Percentiles rank a stretch among this genome's conserved stretches.
phyloP scores from a whole-genome alignment of 2,888 invertebrate genomes.

The Yponomeuta sedellus region DNA sequence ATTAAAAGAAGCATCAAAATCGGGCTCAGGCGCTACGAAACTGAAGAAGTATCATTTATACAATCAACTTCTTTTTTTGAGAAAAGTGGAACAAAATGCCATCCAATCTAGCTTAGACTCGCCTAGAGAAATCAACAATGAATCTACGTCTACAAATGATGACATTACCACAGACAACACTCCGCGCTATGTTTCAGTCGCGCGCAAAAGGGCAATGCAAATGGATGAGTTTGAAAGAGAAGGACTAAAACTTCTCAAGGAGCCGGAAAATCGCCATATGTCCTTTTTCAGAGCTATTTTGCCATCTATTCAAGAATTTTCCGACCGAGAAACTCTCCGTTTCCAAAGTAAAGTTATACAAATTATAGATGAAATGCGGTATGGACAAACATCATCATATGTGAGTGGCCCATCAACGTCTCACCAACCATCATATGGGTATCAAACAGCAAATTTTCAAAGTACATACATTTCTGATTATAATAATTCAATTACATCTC shows the following conservation, averaged over 20 bases:
- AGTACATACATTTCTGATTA: too few species aligned
- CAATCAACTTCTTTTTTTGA: conserved; percentile 18
- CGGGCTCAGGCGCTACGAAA: conserved; percentile 19
- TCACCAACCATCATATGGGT: too few species aligned
- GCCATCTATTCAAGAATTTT: conserved; percentile 25
- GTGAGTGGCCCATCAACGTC: too few species aligned
- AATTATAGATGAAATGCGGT: too few species aligned
- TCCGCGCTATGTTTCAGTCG: conserved; percentile 23
- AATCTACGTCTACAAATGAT: conserved; percentile 13
- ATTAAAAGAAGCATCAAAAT: conserved; percentile 11
- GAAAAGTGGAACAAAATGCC: conserved; percentile 6
- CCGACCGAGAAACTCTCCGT: too few species aligned
- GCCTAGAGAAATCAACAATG: conserved; percentile 23
- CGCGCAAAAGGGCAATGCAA: conserved; percentile 25
- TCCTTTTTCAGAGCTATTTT: conserved; percentile 26
- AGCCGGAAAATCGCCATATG: conserved; percentile 27
- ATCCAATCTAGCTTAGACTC: conserved; percentile 22
- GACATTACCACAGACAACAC: conserved; percentile 18
- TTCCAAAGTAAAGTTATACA: too few species aligned
- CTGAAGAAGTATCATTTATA: conserved; percentile 25
- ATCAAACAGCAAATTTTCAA: too few species aligned
- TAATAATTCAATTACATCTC: too few species aligned
- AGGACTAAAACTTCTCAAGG: conserved; percentile 25
- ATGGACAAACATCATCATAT: too few species aligned
- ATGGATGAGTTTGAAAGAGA: conserved; percentile 26